Conservation (phyloP, 30 jellyfish, hydroid and myxozoan genomes). For the Pelagia noctiluca region DNA sequence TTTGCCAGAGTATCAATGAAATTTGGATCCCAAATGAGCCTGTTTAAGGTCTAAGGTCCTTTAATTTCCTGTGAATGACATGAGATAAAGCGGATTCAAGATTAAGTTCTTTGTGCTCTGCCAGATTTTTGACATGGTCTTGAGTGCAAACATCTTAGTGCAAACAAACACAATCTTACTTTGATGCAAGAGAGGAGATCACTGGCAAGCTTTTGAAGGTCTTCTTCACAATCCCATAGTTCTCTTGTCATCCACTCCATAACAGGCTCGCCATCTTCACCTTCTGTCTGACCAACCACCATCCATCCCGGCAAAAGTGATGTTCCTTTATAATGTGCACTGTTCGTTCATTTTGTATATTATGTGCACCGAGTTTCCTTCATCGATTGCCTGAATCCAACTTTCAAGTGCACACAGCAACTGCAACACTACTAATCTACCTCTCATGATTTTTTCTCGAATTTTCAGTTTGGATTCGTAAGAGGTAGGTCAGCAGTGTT, state of each 20-base stretch:
- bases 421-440: no score
- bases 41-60: constrained; percentile 3
- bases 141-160: constrained; percentile 1
- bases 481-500: no score
- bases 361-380: neutral
- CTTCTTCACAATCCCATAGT: constrained; percentile 12
- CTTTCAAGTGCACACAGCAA: no score
- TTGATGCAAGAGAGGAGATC: constrained; percentile 12
- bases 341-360: neutral
- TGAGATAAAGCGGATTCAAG: neutral
- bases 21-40: constrained; percentile 2
- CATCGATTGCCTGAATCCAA: no score
- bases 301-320: constrained; percentile 36
- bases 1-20: neutral
- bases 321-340: constrained; percentile 22
- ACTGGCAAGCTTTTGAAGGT: constrained; percentile 12
- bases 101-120: constrained; percentile 5
- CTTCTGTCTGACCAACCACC: constrained; percentile 21
- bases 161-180: constrained; percentile 2
- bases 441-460: no score
- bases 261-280: constrained; percentile 32
- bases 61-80: constrained; percentile 4
- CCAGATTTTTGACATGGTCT: constrained; percentile 21
- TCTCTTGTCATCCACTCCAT: constrained; percentile 19
- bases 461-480: no score